Evolutionary conservation across 2,113 vertebrate genomes (phyloP).

Genomic region (Campylomormyrus numenius): DNA sequence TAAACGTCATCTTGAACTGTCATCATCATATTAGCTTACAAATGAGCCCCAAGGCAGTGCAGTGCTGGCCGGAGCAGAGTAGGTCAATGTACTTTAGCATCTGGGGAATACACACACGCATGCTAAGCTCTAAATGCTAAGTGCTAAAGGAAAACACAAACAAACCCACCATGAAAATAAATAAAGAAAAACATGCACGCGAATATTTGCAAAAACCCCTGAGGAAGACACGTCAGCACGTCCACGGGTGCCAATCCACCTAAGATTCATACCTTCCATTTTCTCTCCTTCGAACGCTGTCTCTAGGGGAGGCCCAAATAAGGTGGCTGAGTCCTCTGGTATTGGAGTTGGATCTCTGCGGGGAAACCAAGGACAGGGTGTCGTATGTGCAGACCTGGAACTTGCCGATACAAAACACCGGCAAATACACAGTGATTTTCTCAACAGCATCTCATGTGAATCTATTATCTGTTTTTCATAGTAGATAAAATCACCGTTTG

Average conservation of each 20-base stretch:
- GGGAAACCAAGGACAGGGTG: not conserved
- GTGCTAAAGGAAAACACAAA: not conserved
- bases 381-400: not conserved
- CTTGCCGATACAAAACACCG: not conserved
- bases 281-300: conserved; percentile 82
- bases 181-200: not conserved
- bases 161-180: not conserved
- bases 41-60: not conserved
- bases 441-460: not conserved
- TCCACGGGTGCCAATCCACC: not conserved
- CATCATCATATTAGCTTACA: not conserved
- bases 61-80: not conserved
- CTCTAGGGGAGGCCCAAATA: conserved; percentile 91
- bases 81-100: not conserved
- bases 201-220: not conserved
- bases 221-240: not conserved
- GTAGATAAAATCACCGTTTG: not conserved
- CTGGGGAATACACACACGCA: not conserved
- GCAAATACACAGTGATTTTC: not conserved
- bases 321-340: conserved; percentile 65
- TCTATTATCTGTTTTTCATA: not conserved
- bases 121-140: not conserved
- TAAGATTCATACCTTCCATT: conserved; percentile 67
- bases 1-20: not conserved
- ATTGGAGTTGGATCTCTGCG: conserved; percentile 63